These are phyloP conservation scores for Perognathus longimembris DNA, from an alignment of 2,113 vertebrate species.

Conservation along the genomic window DNA sequence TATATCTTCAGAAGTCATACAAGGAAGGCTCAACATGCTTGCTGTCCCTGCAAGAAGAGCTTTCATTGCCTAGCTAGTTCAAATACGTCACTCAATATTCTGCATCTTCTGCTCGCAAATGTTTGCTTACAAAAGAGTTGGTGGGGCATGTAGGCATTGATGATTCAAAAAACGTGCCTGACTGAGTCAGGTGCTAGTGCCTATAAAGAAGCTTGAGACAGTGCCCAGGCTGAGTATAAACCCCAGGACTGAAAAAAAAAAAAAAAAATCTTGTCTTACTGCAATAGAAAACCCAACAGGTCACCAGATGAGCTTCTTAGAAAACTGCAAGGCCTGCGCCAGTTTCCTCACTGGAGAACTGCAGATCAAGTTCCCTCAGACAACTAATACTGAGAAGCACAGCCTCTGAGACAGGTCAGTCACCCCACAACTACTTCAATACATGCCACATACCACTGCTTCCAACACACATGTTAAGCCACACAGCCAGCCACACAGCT, in stretches of 20 bases:
- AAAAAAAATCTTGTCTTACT: background rate
- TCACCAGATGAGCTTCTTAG: background rate
- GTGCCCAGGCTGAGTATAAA: too few relatives aligned
- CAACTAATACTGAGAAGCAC: background rate
- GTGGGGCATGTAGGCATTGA: background rate
- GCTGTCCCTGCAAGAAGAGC: background rate
- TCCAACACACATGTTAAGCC: background rate
- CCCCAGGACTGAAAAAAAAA: too few relatives aligned
- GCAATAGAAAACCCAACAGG: background rate
- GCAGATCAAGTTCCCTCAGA: background rate
- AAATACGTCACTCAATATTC: background rate
- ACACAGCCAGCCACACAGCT: background rate
- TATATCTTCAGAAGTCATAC: background rate
- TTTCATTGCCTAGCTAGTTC: background rate
- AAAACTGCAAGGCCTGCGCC: background rate
- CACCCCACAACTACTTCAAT: background rate
- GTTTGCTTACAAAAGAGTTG: background rate
- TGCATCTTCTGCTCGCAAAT: background rate
- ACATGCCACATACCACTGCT: too few relatives aligned
- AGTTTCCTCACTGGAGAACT: background rate
- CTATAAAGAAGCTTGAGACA: too few relatives aligned
- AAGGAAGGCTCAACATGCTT: background rate
- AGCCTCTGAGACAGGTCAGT: background rate
- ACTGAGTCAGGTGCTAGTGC: too few relatives aligned
- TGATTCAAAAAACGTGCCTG: background rate